phyloP scores from a whole-genome alignment of 2,113 vertebrate species.

The Fukomys damarensis region DNA sequence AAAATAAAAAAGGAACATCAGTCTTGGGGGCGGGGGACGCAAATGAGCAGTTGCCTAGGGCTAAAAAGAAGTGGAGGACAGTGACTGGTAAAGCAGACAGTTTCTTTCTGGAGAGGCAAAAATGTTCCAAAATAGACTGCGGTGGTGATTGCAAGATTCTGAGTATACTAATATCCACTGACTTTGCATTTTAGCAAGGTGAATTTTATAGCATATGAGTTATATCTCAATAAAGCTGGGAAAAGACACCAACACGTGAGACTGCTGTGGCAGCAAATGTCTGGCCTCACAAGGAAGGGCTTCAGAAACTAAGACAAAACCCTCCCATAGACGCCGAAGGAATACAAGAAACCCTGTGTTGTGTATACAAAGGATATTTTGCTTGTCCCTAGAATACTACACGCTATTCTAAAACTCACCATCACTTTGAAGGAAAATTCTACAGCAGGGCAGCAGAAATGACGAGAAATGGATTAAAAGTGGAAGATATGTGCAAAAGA shows the following conservation, averaged over 20 bases:
- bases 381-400: background rate
- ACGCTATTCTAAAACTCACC: constrained; percentile 31
- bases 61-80: background rate
- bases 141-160: background rate
- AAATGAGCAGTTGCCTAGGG: background rate
- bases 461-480: background rate
- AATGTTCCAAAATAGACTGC: background rate
- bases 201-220: background rate
- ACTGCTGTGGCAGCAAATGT: background rate
- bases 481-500: background rate
- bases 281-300: background rate
- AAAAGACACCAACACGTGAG: background rate
- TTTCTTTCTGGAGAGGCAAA: background rate
- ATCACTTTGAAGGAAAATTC: background rate
- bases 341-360: background rate
- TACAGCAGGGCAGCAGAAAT: background rate
- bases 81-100: background rate
- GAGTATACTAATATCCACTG: background rate
- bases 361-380: background rate
- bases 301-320: constrained; percentile 16
- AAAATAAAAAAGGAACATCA: background rate
- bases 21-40: background rate
- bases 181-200: background rate
- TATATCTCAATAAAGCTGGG: background rate
- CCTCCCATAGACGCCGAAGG: background rate